Conservation (phyloP, 2,797 vertebrate species). For the Eulemur albifrons region DNA sequence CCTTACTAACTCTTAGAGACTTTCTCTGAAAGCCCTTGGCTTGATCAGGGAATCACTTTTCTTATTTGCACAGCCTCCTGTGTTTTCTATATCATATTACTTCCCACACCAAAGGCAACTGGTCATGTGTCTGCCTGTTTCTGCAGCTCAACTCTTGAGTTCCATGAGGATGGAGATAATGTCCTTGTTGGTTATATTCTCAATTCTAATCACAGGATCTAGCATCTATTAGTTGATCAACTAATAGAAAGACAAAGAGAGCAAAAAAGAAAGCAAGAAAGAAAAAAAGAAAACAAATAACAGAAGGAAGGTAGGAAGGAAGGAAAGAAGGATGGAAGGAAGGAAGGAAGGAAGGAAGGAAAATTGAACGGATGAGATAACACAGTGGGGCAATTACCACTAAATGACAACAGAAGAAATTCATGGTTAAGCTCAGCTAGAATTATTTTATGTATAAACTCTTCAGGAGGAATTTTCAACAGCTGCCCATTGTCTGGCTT, state of each 20-base stretch:
- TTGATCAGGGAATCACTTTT: background rate
- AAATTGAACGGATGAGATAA: background rate
- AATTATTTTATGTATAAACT: conserved; percentile 31
- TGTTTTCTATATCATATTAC: background rate
- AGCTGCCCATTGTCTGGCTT: conserved; percentile 61
- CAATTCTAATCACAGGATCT: background rate
- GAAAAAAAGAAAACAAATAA: too few species aligned
- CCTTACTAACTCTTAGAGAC: background rate
- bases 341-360: background rate
- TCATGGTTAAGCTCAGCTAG: background rate
- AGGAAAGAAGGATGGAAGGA: too few species aligned
- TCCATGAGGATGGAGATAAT: background rate
- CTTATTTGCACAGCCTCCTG: background rate
- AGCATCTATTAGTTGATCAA: background rate
- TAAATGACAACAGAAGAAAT: background rate
- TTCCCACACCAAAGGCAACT: background rate
- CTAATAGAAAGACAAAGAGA: background rate
- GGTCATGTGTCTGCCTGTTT: background rate
- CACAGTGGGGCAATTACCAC: background rate
- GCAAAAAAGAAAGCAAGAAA: rapidly evolving
- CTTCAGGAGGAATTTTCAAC: conserved; percentile 52
- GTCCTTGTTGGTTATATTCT: background rate
- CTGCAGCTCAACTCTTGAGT: background rate
- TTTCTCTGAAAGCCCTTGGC: background rate
- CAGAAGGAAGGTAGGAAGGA: background rate